Conservation (phyloP, 2,113 vertebrate species). For the Notarius quadriscutis region DNA sequence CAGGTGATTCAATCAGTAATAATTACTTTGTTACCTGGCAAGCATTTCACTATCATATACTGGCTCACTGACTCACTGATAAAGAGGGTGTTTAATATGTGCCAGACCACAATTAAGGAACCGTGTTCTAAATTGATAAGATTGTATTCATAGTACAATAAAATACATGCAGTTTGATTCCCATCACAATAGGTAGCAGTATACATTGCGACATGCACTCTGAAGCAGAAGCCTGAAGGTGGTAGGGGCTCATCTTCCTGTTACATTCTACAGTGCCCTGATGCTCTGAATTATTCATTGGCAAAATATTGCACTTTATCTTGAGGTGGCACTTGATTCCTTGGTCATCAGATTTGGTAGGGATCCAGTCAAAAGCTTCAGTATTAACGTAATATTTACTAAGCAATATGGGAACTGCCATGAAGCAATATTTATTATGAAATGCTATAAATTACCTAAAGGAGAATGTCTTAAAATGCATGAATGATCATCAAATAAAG, state of each 20-base stretch:
- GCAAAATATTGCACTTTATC: constrained; percentile 3
- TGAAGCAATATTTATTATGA: neutral
- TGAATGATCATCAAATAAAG: neutral
- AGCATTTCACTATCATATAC: neutral
- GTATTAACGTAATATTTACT: neutral
- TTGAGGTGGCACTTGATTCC: neutral
- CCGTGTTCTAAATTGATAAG: neutral
- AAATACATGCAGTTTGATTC: neutral
- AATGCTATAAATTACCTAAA: neutral
- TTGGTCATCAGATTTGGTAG: constrained; percentile 7
- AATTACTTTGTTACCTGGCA: neutral
- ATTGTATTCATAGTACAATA: neutral
- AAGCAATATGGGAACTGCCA: neutral
- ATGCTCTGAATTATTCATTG: constrained; percentile 11
- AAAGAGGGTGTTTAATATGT: neutral
- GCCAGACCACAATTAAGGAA: constrained; percentile 2
- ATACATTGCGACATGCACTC: neutral
- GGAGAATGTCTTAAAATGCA: neutral
- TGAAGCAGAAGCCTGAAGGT: neutral
- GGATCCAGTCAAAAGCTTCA: constrained; percentile 7
- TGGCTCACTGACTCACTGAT: neutral
- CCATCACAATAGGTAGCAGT: neutral
- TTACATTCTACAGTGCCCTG: neutral
- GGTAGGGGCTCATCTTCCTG: too few species aligned
- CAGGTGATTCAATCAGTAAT: neutral